These are phyloP conservation scores for Dolichoris vasculosae DNA, from an alignment of 1,140 invertebrate genomes.

Conservation along the genomic window DNA sequence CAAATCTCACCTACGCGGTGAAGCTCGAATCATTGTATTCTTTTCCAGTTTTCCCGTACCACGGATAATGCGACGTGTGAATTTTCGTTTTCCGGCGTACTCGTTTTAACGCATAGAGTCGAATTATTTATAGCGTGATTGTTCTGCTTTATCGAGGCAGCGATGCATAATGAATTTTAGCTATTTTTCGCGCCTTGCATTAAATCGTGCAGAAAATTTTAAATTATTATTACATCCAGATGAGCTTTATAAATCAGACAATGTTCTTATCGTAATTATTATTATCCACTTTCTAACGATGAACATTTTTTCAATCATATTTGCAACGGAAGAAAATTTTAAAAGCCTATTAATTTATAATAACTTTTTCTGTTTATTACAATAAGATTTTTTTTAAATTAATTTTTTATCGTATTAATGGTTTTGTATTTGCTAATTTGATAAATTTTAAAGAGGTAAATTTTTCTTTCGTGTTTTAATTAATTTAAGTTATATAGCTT, in stretches of 20 bases:
- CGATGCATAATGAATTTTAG: neutral
- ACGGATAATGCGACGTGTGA: conserved; percentile 22
- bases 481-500: too few species aligned
- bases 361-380: too few species aligned
- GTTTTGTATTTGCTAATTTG: too few species aligned
- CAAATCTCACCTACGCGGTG: neutral
- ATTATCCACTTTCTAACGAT: too few species aligned
- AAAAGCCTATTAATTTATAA: too few species aligned
- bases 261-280: neutral
- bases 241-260: neutral
- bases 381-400: too few species aligned
- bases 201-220: neutral
- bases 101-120: neutral
- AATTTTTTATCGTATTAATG: too few species aligned
- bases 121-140: conserved; percentile 16
- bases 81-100: conserved; percentile 11
- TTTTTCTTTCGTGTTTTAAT: too few species aligned
- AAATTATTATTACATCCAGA: too few species aligned
- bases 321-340: too few species aligned
- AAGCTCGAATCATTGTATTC: conserved; percentile 5
- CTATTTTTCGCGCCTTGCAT: neutral
- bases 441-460: too few species aligned
- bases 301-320: neutral
- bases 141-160: neutral
- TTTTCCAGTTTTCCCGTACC: conserved; percentile 2